Percentiles rank a stretch among this genome's conserved stretches.
phyloP scores from a whole-genome alignment of 1,140 invertebrate genomes.

The Fopius arisanus region DNA sequence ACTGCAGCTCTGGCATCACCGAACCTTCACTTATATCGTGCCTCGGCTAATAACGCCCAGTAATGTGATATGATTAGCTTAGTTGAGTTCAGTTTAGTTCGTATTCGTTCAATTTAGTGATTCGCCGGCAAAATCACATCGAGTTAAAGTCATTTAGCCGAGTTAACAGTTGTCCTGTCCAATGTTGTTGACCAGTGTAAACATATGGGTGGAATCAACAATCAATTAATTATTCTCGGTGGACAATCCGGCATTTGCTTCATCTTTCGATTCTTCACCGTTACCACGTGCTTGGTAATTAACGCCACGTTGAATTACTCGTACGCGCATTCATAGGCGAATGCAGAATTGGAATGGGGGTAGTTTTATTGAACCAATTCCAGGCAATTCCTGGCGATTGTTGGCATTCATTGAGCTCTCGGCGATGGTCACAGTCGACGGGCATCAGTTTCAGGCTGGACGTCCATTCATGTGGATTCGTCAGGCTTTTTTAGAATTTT shows the following conservation, averaged over 20 bases:
- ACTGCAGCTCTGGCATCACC: conserved; percentile 57
- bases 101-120: conserved; percentile 64
- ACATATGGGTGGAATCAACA: neutral
- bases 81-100: conserved; percentile 67
- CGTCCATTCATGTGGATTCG: conserved; percentile 35
- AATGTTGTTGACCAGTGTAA: neutral
- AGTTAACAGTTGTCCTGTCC: conserved; percentile 45
- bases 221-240: conserved; percentile 62
- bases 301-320: conserved; percentile 61
- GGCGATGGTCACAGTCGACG: conserved; percentile 52
- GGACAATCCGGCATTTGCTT: neutral
- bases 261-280: too few relatives aligned
- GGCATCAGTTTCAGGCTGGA: conserved; percentile 58
- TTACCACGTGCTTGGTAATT: too few relatives aligned
- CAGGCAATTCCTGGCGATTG: conserved; percentile 67
- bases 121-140: conserved; percentile 64
- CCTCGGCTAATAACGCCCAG: conserved; percentile 63
- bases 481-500: neutral
- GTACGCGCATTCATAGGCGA: conserved; percentile 56
- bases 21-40: conserved; percentile 64
- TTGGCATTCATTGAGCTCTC: conserved; percentile 63
- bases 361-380: conserved; percentile 67
- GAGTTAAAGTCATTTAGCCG: conserved; percentile 63
- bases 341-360: conserved; percentile 63
- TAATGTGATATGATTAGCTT: conserved; percentile 67